A percentile compares a stretch with the other conserved stretches of the same genome.
These are phyloP conservation scores for Hydra vulgaris DNA, from an alignment of 30 jellyfish, hydroid and myxozoan genomes.

Conservation along the genomic window DNA sequence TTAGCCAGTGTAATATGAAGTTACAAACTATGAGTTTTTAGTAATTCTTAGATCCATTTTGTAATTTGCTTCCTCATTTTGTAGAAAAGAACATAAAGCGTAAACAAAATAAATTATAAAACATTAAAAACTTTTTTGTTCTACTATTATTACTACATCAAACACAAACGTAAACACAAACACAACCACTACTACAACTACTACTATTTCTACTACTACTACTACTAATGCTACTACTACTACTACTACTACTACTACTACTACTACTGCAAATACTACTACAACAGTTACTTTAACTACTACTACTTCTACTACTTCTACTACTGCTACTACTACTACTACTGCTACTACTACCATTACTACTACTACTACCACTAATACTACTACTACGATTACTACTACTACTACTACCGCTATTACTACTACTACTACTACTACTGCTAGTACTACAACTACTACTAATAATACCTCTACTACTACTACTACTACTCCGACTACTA, in stretches of 20 bases:
- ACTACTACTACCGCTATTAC: constrained; percentile 23
- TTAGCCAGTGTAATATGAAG: too few species aligned
- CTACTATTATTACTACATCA: too few species aligned
- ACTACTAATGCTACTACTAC: not conserved
- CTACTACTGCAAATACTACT: not conserved
- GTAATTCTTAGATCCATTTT: too few species aligned
- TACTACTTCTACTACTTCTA: constrained; percentile 10
- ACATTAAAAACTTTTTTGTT: too few species aligned
- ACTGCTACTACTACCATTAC: constrained; percentile 23
- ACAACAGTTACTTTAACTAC: not conserved
- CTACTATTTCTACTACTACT: not conserved
- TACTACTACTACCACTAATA: not conserved
- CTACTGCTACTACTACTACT: constrained; percentile 24
- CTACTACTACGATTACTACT: not conserved
- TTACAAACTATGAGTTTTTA: too few species aligned
- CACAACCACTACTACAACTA: not conserved
- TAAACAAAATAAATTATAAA: too few species aligned
- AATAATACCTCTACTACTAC: not conserved
- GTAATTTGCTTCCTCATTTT: too few species aligned
- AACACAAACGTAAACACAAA: not conserved
- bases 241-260: constrained; percentile 8
- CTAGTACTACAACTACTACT: not conserved
- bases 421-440: constrained; percentile 13
- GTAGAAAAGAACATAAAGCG: too few species aligned
- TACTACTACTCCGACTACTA: too few species aligned